Conservation (phyloP, 2,888 invertebrate genomes). For the Drosophila subquinaria region DNA sequence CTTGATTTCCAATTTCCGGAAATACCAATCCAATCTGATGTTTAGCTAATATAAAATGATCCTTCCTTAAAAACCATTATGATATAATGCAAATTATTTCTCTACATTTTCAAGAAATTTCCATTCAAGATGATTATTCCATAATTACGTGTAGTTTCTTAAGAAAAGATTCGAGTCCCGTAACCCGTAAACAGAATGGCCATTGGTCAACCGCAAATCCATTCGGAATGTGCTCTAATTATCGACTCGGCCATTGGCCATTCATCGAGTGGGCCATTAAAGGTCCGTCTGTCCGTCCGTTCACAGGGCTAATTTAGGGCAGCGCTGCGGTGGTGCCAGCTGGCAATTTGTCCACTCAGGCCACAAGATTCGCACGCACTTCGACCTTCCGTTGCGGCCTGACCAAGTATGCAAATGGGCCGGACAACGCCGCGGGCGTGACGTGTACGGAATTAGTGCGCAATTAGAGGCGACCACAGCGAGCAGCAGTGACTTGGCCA, state of each 20-base stretch:
- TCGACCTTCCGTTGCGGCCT: slow-evolving; percentile 75
- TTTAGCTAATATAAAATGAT: too few relatives aligned
- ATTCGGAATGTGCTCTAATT: slow-evolving; percentile 70
- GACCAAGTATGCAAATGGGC: slow-evolving; percentile 16
- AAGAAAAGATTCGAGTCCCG: not conserved
- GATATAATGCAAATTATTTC: too few relatives aligned
- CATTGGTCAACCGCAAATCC: slow-evolving; percentile 60
- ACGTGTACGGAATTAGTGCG: slow-evolving; percentile 63
- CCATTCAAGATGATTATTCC: not conserved
- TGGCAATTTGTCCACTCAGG: slow-evolving; percentile 49
- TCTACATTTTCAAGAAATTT: not conserved
- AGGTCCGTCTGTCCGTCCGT: slow-evolving; percentile 6
- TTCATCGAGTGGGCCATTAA: slow-evolving; percentile 59
- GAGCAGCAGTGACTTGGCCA: slow-evolving; percentile 27
- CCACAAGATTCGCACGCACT: slow-evolving; percentile 75
- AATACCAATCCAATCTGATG: too few relatives aligned
- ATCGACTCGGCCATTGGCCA: slow-evolving; percentile 56
- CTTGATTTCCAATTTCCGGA: too few relatives aligned
- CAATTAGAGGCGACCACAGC: slow-evolving; percentile 70
- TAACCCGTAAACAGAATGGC: slow-evolving; percentile 5
- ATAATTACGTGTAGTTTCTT: not conserved
- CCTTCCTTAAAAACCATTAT: too few relatives aligned
- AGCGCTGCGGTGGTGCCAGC: slow-evolving; percentile 54
- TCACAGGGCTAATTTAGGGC: slow-evolving; percentile 73
- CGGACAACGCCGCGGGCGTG: not conserved